Percentiles rank a stretch among this genome's conserved stretches.
These are phyloP conservation scores for Drosophila sp. DNA, from an alignment of 1,140 invertebrate species.

Conservation along the genomic window DNA sequence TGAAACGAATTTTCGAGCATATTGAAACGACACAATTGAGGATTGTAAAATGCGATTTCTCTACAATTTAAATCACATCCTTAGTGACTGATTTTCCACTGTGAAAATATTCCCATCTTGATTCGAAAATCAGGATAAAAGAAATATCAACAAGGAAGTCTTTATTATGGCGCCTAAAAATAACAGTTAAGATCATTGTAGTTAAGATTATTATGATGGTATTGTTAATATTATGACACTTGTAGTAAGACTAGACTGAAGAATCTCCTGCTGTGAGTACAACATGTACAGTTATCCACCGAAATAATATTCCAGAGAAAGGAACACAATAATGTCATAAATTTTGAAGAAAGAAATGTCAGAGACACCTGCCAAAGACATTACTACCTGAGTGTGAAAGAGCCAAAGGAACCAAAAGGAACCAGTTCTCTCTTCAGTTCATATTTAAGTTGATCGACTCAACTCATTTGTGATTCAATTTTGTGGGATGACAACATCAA, in stretches of 20 bases:
- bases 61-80: neutral
- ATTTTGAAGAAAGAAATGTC: slow-evolving; percentile 33
- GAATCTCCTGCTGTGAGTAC: slow-evolving; percentile 18
- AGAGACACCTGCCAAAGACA: slow-evolving; percentile 37
- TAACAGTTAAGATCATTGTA: neutral
- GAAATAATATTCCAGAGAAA: slow-evolving; percentile 42
- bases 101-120: too few species aligned
- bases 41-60: slow-evolving; percentile 9
- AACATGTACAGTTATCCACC: slow-evolving; percentile 36
- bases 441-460: slow-evolving; percentile 40
- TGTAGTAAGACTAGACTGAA: slow-evolving; percentile 14
- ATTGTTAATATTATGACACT: slow-evolving; percentile 68
- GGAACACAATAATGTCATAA: slow-evolving; percentile 54
- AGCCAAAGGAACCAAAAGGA: neutral
- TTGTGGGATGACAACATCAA: slow-evolving; percentile 44
- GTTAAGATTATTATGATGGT: slow-evolving; percentile 48
- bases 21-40: slow-evolving; percentile 44
- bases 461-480: slow-evolving; percentile 49
- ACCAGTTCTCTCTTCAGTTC: neutral
- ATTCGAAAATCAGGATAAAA: neutral
- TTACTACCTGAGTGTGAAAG: slow-evolving; percentile 23
- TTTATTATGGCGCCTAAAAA: slow-evolving; percentile 12
- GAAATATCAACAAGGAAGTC: neutral
- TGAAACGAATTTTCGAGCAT: slow-evolving; percentile 67
- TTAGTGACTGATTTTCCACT: neutral